Percentiles rank a stretch among this genome's conserved stretches.
Conservation (phyloP, 2,797 vertebrate genomes). For the Miichthys miiuy region DNA sequence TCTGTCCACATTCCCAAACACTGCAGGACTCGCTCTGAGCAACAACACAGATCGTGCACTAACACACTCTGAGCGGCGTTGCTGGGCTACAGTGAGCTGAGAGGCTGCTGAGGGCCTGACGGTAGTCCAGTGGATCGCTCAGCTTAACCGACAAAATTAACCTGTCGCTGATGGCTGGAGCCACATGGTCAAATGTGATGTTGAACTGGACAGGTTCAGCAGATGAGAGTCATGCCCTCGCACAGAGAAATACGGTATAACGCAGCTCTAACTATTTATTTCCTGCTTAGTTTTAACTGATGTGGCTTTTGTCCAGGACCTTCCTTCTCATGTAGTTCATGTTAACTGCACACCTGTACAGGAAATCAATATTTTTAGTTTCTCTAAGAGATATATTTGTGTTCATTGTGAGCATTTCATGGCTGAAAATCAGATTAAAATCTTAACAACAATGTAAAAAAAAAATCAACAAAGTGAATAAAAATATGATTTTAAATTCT, state of each 20-base stretch:
- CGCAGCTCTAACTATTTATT: not conserved
- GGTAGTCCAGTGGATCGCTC: not conserved
- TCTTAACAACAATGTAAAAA: too few relatives aligned
- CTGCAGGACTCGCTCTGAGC: conserved; percentile 26
- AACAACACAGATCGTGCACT: not conserved
- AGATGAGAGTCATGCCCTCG: not conserved
- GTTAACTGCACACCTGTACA: not conserved
- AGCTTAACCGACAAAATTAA: not conserved
- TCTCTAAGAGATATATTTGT: not conserved
- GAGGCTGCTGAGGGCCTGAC: conserved; percentile 28
- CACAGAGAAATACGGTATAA: not conserved
- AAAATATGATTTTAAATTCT: too few relatives aligned
- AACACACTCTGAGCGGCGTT: not conserved
- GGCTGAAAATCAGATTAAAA: too few relatives aligned
- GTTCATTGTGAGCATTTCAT: not conserved
- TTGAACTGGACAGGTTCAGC: conserved; percentile 2
- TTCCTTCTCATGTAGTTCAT: not conserved
- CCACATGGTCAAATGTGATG: not conserved
- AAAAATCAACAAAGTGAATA: too few relatives aligned
- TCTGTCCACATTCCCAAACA: conserved; percentile 27
- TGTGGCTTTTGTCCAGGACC: not conserved
- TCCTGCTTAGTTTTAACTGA: too few relatives aligned
- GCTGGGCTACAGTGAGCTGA: conserved; percentile 41
- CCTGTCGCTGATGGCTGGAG: not conserved
- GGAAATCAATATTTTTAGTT: not conserved